Evolutionary conservation across 2,113 vertebrate genomes (phyloP).

Genomic region (Prietella phreatophila): DNA sequence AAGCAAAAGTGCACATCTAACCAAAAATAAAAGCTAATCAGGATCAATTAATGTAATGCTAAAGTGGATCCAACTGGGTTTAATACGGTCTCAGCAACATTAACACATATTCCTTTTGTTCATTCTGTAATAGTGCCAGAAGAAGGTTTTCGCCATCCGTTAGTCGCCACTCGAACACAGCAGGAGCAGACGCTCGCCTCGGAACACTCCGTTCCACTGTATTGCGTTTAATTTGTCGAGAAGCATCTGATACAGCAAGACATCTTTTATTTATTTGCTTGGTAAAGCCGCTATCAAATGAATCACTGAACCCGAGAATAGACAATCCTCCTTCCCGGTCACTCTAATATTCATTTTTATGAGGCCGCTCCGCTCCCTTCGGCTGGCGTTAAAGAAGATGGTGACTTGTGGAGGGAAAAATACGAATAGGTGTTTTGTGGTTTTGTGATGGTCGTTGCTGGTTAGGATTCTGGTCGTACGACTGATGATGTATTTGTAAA

Average conservation of each 20-base stretch:
- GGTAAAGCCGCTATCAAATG: constrained; percentile 56
- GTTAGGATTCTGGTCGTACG: background rate
- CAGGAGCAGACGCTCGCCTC: constrained; percentile 29
- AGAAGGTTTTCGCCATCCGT: background rate
- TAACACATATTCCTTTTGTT: constrained; percentile 3
- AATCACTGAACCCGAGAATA: constrained; percentile 59
- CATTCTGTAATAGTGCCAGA: background rate
- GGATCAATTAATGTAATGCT: background rate
- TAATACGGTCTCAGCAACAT: constrained; percentile 1
- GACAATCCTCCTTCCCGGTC: constrained; percentile 31
- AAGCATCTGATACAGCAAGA: constrained; percentile 60
- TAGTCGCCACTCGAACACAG: constrained; percentile 18
- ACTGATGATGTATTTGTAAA: background rate
- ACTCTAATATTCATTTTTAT: constrained; percentile 48
- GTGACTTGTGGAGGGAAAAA: background rate
- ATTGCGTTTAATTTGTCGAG: constrained; percentile 62
- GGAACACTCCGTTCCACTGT: constrained; percentile 52
- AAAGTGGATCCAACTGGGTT: background rate
- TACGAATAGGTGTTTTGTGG: background rate
- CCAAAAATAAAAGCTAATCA: constrained; percentile 6
- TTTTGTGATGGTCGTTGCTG: constrained; percentile 11
- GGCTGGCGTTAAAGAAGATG: background rate
- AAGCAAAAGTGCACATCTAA: background rate
- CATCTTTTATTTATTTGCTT: constrained; percentile 62
- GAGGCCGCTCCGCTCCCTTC: constrained; percentile 18